A percentile compares a stretch with the other conserved stretches of the same genome.
Conservation (phyloP, 2,888 invertebrate genomes). For the Heliconius hortense region DNA sequence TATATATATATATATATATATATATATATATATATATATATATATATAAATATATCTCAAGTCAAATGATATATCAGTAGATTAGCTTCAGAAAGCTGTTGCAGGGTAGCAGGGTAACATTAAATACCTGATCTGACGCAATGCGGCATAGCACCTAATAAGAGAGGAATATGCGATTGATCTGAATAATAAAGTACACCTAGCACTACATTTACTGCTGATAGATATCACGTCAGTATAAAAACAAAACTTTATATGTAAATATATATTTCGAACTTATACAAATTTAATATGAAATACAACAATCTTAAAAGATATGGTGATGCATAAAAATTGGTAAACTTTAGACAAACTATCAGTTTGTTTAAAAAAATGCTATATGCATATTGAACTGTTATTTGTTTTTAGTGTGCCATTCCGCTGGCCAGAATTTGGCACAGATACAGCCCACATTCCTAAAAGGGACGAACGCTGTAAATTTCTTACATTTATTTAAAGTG, state of each 20-base stretch:
- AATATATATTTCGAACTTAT: background rate
- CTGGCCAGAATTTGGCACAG: conserved; percentile 6
- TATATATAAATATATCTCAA: no score
- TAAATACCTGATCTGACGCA: conserved; percentile 36
- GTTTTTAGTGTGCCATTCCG: background rate
- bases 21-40: no score
- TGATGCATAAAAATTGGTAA: background rate
- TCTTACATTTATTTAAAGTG: conserved; percentile 6
- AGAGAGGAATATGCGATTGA: conserved; percentile 26
- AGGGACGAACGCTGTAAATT: background rate
- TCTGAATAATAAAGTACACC: conserved; percentile 6
- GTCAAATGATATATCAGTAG: background rate
- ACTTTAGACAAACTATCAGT: background rate
- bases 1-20: no score
- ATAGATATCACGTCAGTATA: background rate
- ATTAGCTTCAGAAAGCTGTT: conserved; percentile 21
- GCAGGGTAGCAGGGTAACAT: conserved; percentile 25
- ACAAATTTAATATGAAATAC: background rate
- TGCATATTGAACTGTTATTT: background rate
- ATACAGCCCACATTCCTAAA: background rate
- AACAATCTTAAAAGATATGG: background rate
- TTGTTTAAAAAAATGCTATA: background rate
- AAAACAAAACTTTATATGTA: background rate
- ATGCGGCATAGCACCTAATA: conserved; percentile 33
- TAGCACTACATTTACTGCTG: background rate